Percentiles rank a stretch among this genome's conserved stretches.
phyloP scores from a whole-genome alignment of 2,888 invertebrate genomes.

The Microctonus hyperodae region DNA sequence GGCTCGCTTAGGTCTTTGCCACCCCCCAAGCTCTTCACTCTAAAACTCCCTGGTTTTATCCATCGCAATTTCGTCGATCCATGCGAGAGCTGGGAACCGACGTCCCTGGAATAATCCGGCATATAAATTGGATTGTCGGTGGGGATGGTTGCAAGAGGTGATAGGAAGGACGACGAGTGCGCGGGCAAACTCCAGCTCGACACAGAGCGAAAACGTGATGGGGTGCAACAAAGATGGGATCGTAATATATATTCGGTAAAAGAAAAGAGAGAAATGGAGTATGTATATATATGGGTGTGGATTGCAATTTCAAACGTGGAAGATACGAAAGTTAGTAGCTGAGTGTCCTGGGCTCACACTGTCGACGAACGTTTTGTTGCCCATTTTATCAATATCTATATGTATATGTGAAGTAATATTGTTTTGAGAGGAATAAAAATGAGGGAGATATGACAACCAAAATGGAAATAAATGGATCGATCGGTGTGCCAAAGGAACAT shows the following conservation, averaged over 20 bases:
- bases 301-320: slow-evolving; percentile 26
- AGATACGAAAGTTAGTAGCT: background rate
- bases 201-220: slow-evolving; percentile 29
- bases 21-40: slow-evolving; percentile 9
- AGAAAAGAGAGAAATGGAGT: background rate
- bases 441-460: background rate
- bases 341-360: background rate
- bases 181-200: slow-evolving; percentile 36
- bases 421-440: slow-evolving; percentile 15
- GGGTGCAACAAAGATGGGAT: slow-evolving; percentile 36
- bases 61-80: slow-evolving; percentile 30
- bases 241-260: background rate
- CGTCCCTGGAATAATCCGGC: slow-evolving; percentile 55
- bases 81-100: slow-evolving; percentile 34
- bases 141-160: slow-evolving; percentile 44
- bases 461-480: background rate
- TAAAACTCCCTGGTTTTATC: slow-evolving; percentile 25
- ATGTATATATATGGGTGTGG: slow-evolving; percentile 5
- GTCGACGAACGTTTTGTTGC: background rate
- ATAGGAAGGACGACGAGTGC: slow-evolving; percentile 44
- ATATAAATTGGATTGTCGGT: slow-evolving; percentile 61
- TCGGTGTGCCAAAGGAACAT: background rate
- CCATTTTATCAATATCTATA: background rate
- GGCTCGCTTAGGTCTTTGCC: background rate
- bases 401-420: background rate